Evolutionary conservation across 2,797 vertebrate species (phyloP), one percentile per base, ranked within the genome.

Genomic region (Acanthurus leucopareius): DNA sequence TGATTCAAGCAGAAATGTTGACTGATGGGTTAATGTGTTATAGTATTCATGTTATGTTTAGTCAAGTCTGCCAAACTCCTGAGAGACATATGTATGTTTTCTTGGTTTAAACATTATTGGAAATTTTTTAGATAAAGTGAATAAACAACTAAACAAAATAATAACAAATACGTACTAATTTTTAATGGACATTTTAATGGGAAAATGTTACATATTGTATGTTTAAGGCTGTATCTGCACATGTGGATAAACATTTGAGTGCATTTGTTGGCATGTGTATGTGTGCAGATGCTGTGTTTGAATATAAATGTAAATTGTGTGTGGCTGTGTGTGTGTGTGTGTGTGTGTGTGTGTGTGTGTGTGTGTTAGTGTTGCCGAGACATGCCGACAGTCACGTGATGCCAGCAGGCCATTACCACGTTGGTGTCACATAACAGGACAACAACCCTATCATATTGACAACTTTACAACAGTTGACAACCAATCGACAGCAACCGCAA

Each of bases 391-490:
- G 77, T 75, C 75, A 84, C 52, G 69, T 75, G 83, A 84, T 63
- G 78, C 89, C 87, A 89, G 83, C 85, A 79, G 91, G 69, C 61
- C 38, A 69, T 76, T 75, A 82, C 65, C 44, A 80, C 20, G 66
- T 28, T 11, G 17, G 73, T 88, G 61, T 93, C 88, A 56, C 66
- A 44, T 92, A 59, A 82, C 90, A 64, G 78, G 67, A 61, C 78
- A 74, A 59, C 66, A 48, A 84, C 79, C 63, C 75, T 32, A 63
- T 87, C 88, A 69, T 82, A 69, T 56, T 85, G 88, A 90, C 89
- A 90, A 82, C 85, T 90, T 92, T 87, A 89, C 84, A 82, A 80
- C 89, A 56, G 80, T 78, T 69, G 48, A 86, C 90, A 86, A 82
- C 69, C 68, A 74, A 73, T 76, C 66, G 38, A 80, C 86, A 13